phyloP scores from a whole-genome alignment of 2,797 vertebrate genomes.

The Schizopygopsis pylzovi region DNA sequence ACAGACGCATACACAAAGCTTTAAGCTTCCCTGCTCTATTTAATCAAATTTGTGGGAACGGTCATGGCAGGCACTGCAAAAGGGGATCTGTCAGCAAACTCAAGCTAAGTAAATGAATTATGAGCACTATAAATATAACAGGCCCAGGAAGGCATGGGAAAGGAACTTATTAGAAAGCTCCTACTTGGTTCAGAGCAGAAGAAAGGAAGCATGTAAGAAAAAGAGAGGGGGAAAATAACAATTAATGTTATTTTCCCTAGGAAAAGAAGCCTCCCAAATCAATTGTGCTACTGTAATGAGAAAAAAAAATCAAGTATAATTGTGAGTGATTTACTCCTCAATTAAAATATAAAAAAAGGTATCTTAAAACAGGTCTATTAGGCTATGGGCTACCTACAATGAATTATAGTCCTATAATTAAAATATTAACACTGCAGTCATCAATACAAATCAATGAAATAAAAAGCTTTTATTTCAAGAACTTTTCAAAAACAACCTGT shows the following conservation, averaged over 20 bases:
- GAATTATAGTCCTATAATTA: no score
- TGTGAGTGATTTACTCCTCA: no score
- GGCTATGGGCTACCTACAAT: no score
- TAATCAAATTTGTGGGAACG: slow-evolving; percentile 60
- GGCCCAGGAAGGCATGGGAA: slow-evolving; percentile 42
- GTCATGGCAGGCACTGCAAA: slow-evolving; percentile 51
- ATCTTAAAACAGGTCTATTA: no score
- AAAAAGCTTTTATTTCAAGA: no score
- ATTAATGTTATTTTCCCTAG: neutral
- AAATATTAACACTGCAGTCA: no score
- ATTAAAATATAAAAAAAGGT: no score
- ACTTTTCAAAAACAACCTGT: no score
- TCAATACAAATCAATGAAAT: no score
- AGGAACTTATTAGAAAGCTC: slow-evolving; percentile 54
- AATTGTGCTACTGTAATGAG: neutral
- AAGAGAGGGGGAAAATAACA: neutral
- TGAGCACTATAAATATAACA: slow-evolving; percentile 62
- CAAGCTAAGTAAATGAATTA: slow-evolving; percentile 64
- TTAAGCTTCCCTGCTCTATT: slow-evolving; percentile 59
- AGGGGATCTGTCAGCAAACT: slow-evolving; percentile 63
- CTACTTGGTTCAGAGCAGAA: slow-evolving; percentile 31
- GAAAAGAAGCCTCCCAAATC: neutral
- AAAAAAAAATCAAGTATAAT: neutral
- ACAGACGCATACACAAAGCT: slow-evolving; percentile 60
- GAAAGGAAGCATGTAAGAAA: slow-evolving; percentile 8